A percentile compares a stretch with the other conserved stretches of the same genome.
phyloP scores from a whole-genome alignment of 2,113 vertebrate genomes.

The Machaerirhynchus nigripectus region DNA sequence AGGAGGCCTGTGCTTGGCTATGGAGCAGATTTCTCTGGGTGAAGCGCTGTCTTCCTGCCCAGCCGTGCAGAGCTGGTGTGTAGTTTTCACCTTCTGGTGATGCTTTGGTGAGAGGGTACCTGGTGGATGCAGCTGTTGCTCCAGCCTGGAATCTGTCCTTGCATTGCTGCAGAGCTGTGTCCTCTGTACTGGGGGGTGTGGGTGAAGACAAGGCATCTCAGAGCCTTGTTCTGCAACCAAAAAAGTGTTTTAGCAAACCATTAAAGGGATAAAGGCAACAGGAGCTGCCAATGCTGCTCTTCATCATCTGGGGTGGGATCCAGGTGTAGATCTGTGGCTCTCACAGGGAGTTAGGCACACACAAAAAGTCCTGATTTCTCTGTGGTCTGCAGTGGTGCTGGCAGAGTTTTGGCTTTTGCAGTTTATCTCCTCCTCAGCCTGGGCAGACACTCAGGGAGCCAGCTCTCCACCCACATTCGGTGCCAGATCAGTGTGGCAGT shows the following conservation, averaged over 20 bases:
- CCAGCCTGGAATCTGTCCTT: not conserved
- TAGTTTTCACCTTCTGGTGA: not conserved
- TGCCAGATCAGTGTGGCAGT: not conserved
- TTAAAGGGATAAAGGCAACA: not conserved
- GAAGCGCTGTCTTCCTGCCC: not conserved
- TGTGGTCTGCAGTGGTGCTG: not conserved
- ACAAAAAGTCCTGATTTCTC: not conserved
- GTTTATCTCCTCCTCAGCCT: not conserved
- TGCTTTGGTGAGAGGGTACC: not conserved
- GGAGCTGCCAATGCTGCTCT: not conserved
- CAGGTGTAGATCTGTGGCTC: not conserved
- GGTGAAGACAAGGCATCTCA: not conserved
- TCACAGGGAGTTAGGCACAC: accelerated
- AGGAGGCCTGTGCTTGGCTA: not conserved
- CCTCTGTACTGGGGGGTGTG: not conserved
- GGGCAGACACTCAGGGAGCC: not conserved
- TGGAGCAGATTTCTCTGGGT: not conserved
- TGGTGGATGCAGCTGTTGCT: accelerated
- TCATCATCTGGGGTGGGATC: not conserved
- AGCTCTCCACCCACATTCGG: accelerated
- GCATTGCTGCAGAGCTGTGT: not conserved
- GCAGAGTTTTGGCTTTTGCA: not conserved
- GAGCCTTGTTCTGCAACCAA: not conserved
- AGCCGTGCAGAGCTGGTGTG: not conserved
- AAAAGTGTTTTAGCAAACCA: not conserved